Conservation (phyloP, 2,888 invertebrate genomes). For the Entomobrya proxima region DNA sequence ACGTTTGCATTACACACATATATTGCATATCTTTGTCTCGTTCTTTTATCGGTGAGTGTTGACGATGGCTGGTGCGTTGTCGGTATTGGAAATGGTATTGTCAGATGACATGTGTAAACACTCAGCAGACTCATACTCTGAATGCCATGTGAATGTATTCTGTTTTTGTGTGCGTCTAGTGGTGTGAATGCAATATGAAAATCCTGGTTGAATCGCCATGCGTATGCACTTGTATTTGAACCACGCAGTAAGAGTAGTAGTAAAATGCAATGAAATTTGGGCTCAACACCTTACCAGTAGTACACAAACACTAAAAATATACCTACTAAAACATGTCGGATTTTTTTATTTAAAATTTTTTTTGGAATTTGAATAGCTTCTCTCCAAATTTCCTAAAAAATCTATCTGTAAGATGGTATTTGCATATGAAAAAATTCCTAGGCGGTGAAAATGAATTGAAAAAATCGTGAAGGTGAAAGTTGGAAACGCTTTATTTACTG, state of each 20-base stretch:
- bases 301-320: too few species aligned
- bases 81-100: conserved; percentile 7
- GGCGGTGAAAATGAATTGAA: not conserved
- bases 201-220: not conserved
- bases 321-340: too few species aligned
- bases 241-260: too few species aligned
- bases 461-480: not conserved
- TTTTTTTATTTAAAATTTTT: too few species aligned
- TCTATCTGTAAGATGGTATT: too few species aligned
- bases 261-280: too few species aligned
- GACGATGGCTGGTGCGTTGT: not conserved
- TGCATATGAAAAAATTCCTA: not conserved
- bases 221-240: conserved; percentile 34
- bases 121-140: not conserved
- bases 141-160: conserved; percentile 5
- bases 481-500: not conserved
- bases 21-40: not conserved
- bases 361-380: too few species aligned
- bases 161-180: not conserved
- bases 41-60: not conserved
- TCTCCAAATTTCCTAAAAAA: too few species aligned
- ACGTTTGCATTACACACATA: not conserved
- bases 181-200: not conserved
- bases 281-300: too few species aligned
- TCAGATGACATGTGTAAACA: conserved; percentile 29